Percentiles rank a stretch among this genome's conserved stretches.
These are phyloP conservation scores for Nasua narica DNA, from an alignment of 2,797 vertebrate genomes.

Conservation along the genomic window DNA sequence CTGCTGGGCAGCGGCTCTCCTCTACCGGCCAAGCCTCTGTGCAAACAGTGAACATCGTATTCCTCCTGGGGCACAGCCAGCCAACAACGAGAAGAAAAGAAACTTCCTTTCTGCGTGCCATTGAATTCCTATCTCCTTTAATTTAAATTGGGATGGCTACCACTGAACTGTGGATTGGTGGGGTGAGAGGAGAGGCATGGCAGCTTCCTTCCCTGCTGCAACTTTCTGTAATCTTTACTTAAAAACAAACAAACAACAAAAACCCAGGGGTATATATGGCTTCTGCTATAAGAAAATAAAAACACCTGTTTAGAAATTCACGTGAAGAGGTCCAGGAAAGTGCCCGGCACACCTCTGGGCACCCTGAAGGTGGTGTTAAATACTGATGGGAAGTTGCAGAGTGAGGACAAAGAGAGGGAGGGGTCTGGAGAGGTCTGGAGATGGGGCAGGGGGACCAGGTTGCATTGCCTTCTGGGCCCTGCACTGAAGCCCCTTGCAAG, in stretches of 20 bases:
- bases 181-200: background rate
- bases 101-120: background rate
- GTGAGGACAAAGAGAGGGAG: background rate
- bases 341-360: background rate
- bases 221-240: background rate
- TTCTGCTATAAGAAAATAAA: background rate
- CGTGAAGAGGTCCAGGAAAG: background rate
- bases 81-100: background rate
- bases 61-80: background rate
- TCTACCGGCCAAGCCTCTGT: background rate
- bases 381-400: fast-evolving
- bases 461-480: background rate
- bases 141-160: background rate
- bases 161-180: background rate
- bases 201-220: background rate
- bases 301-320: background rate
- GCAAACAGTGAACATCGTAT: background rate
- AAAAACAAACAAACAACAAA: background rate
- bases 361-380: background rate
- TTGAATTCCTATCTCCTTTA: background rate
- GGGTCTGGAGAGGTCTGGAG: background rate
- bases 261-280: background rate
- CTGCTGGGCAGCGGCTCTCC: background rate
- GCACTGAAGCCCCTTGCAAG: background rate
- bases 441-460: background rate